Base-by-base conservation (phyloP, 2,113 vertebrate species). In the Phylloscopus whistleri region DNA sequence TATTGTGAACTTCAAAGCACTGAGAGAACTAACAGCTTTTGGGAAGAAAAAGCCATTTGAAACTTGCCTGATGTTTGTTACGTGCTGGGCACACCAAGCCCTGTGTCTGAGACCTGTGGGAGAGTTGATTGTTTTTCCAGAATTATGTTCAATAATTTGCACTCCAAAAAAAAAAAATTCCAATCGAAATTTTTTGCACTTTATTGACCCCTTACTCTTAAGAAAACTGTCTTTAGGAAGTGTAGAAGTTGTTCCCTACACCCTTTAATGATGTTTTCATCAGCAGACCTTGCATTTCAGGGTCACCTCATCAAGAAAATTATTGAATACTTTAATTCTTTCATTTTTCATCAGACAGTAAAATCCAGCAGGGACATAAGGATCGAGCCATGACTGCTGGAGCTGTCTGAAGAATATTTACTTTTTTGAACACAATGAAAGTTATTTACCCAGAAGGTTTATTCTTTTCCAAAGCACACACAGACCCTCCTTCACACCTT, bases 21-120 rank as follows among this genome's bases (percentile, higher is more conserved):
- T 8, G 0, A 46, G 41, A 37, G 20, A 41, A 6, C 46, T 2
- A 1, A 33, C 6, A 67, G 16, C 21, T 76, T 60, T 15, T 23
- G 23, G 74, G 67, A 55, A 26, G 55, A 78, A n/a, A 69, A 51
- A 44, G 6, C 33, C 14, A 3, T 49, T 49, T 41, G 66, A 21
- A 51, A 8, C 19, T 44, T 22, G 4, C 27, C 58, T 62, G 59
- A 2, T 44, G 60, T 73, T 51, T 67, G 8, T 12, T 12, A 8
- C 1, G 3, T 33, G 74, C 22, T 14, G 11, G 4, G 41, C 49
- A n/a, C 31, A 19, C 28, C 22, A 4, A 43, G 62, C 69, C 60
- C 60, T 30, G 52, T 13, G 51, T 10, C 33, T 59, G 52, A 24
- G 33, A 22, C 67, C 68, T 51, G 37, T 15, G 62, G 30, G 37